Percentiles rank a stretch among this genome's conserved stretches.
phyloP scores from a whole-genome alignment of 1,140 invertebrate species.

The Brachionus manjavacas region DNA sequence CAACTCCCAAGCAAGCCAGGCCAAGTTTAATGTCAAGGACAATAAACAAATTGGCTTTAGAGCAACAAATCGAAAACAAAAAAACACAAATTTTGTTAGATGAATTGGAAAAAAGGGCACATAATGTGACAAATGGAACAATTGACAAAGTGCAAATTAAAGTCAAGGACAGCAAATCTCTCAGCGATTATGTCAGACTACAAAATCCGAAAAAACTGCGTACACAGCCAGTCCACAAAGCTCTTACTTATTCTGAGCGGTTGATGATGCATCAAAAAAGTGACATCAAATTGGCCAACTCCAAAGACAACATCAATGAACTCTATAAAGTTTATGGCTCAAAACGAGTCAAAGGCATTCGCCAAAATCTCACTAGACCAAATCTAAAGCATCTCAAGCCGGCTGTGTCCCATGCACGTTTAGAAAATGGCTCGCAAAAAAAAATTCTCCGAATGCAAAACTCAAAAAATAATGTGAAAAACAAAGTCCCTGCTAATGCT shows the following conservation, averaged over 20 bases:
- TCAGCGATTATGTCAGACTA: background rate
- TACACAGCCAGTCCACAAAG: background rate
- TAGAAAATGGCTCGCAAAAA: background rate
- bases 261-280: constrained; percentile 26
- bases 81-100: background rate
- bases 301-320: background rate
- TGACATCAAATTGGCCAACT: background rate
- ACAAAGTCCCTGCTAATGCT: background rate
- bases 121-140: background rate
- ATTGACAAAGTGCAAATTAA: background rate
- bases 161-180: background rate
- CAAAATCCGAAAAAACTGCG: constrained; percentile 21
- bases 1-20: background rate
- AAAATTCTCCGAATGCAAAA: background rate
- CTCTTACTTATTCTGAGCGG: background rate
- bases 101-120: constrained; percentile 17
- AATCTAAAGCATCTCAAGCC: background rate
- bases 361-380: background rate
- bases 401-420: background rate
- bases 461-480: background rate
- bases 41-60: background rate
- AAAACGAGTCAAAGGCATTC: background rate
- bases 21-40: constrained; percentile 26
- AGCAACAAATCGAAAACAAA: background rate
- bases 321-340: constrained; percentile 23